Evolutionary conservation across 2,113 vertebrate species (phyloP), one percentile per base, ranked within the genome.

Genomic region (Syngnathus scovelli): DNA sequence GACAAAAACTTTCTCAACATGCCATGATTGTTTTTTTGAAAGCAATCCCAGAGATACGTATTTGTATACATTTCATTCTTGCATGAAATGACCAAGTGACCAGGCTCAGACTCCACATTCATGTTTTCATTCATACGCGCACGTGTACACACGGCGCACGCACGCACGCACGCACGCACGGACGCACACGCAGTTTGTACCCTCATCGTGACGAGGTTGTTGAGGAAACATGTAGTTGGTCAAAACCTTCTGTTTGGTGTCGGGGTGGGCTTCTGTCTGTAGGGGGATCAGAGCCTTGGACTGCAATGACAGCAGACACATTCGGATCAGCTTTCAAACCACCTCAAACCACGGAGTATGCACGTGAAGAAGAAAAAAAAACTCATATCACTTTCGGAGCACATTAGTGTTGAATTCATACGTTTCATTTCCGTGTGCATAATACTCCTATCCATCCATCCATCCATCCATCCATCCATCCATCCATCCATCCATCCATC

Each of bases 201-300:
- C 96, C 92, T 98, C 96, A 44, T 98, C 96, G 0, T 95, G 90
- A 52, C 97, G 93, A 8, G 96, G 97, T 70, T 98, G 97, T 90
- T 98, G 97, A 38, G 96, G 97, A 88, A 98, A 99, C 96, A 98
- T 99, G 89, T 98, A 99, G 92, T 99, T 99, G 78, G 97, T 99
- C 84, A 99, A 86, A 12, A 98, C 97, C 67, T 96, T 93, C 90
- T 98, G 96, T 90, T 98, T 98, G 83, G 96, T 98, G 86, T 98
- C 96, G 58, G 96, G 96, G 68, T 98, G 96, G 43, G 96, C 96
- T 87, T 99, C 97, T 1, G 96, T 98, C 88, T 99, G 97, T 83
- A 99, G 93, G 8, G 97, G 97, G 78, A 99, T 99, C 83, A 99
- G 94, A 48, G 97, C 96, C 91, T 99, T 99, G 89, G 97, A 98